These are phyloP conservation scores for Hippocampus barbouri DNA, from an alignment of 2,113 vertebrate species.

Conservation along the genomic window DNA sequence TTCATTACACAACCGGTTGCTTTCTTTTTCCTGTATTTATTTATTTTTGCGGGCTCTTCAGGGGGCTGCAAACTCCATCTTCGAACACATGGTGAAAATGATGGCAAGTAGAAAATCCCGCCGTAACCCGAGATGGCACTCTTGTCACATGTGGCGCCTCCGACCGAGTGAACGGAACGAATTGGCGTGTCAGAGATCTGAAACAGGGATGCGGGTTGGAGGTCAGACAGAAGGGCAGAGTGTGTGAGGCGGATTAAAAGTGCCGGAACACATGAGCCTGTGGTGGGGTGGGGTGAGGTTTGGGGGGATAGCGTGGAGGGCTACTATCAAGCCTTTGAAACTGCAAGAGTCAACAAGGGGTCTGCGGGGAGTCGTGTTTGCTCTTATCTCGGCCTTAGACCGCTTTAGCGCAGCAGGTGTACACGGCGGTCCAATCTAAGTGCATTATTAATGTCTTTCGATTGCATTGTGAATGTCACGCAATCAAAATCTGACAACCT, in stretches of 20 bases:
- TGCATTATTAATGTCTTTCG: slow-evolving; percentile 53
- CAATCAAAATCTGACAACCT: slow-evolving; percentile 13
- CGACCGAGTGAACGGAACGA: slow-evolving; percentile 16
- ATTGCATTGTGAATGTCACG: slow-evolving; percentile 43
- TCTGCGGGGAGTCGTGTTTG: slow-evolving; percentile 18
- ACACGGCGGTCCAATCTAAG: slow-evolving; percentile 39
- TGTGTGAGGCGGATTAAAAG: slow-evolving; percentile 57
- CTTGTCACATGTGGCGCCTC: slow-evolving; percentile 30
- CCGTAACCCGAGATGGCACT: slow-evolving; percentile 61
- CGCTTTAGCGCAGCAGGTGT: slow-evolving; percentile 29
- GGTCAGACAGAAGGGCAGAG: slow-evolving; percentile 60
- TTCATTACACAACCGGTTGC: slow-evolving; percentile 32
- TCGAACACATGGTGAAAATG: slow-evolving; percentile 24
- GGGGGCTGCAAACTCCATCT: slow-evolving; percentile 34
- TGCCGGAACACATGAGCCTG: slow-evolving; percentile 34
- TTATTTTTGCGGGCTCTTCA: slow-evolving; percentile 33
- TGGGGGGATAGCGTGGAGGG: slow-evolving; percentile 17
- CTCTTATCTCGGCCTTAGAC: slow-evolving; percentile 24
- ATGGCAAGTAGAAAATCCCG: slow-evolving; percentile 19
- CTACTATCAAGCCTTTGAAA: slow-evolving; percentile 43
- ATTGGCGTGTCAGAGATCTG: slow-evolving; percentile 30
- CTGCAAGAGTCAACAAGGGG: slow-evolving; percentile 16
- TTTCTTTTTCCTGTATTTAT: slow-evolving; percentile 11
- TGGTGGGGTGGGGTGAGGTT: slow-evolving; percentile 9
- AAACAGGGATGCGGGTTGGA: slow-evolving; percentile 53